Percentiles rank a stretch among this genome's conserved stretches.
phyloP scores from a whole-genome alignment of 2,888 invertebrate species.

The Mantis religiosa region DNA sequence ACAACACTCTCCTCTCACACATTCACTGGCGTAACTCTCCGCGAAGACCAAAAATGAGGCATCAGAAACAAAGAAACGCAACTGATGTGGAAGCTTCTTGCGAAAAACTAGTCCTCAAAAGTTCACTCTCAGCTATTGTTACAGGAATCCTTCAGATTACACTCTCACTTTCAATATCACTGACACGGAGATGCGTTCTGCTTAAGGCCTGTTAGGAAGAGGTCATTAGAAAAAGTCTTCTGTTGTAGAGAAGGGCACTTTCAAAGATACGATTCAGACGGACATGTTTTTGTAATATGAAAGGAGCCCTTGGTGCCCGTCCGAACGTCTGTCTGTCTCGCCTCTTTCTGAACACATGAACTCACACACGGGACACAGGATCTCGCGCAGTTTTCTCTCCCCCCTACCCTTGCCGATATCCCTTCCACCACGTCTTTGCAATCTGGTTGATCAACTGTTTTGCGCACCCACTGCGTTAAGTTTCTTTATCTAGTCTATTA shows the following conservation, averaged over 20 bases:
- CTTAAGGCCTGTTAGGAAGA: no score
- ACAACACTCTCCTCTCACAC: background rate
- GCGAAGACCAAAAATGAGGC: background rate
- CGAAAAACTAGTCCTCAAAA: background rate
- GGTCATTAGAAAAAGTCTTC: background rate
- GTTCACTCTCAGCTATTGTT: background rate
- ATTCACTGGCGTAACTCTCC: background rate
- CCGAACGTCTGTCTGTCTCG: background rate
- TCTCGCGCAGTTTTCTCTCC: background rate
- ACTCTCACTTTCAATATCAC: background rate
- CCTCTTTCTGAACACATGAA: background rate
- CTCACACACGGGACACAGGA: background rate
- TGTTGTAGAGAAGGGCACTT: background rate
- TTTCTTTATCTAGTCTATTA: no score
- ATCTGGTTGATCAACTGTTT: background rate
- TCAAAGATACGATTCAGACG: background rate
- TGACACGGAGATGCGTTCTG: background rate
- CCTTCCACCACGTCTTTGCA: background rate
- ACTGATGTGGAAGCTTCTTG: background rate
- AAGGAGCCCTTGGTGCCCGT: background rate
- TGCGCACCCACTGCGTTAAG: background rate
- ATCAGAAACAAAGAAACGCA: background rate
- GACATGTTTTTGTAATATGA: background rate
- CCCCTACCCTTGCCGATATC: background rate
- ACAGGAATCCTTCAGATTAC: no score